Base-by-base conservation (phyloP, 2,888 invertebrate species). In the Tiliacea aurago region DNA sequence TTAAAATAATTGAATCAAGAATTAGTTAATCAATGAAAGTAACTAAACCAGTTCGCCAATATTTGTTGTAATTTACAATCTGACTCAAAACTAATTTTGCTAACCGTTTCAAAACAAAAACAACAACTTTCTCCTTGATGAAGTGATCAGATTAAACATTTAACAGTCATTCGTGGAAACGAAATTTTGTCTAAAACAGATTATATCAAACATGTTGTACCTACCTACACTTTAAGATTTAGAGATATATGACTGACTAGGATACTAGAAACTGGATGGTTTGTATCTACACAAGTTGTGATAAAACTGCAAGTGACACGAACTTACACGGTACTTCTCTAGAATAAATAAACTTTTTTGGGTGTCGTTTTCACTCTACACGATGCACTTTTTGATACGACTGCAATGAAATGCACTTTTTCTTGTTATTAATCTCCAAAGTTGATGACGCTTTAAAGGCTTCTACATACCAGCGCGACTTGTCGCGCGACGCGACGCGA, bases 101-200 rank as follows among this genome's bases (percentile, higher is more conserved):
- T n/a, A 66, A 65, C 4, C 49, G 20, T 75, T 80, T 45, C 37
- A 62, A 63, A 76, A 74, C 65, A 56, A n/a, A 73, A 75, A 73
- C 51, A 67, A 41, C n/a, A 67, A 79, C 84, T 84, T 84, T 84
- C 85, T 73, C 85, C 33, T 69, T 11, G n/a, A 28, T 33, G 28
- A 37, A 4, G 6, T 58, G 41, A 74, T 85, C 64, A 73, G 70
- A 85, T 79, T 72, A 66, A 59, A 70, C 43, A 61, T 20, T 75
- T 61, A 61, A 20, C 45, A 58, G 51, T 20, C 18, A 47, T 68
- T 61, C 59, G 56, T 62, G 59, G 41, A 79, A 70, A 69, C 20
- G n/a, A 15, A 62, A 43, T 64, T 65, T 56, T 53, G 59, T 83
- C 58, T 65, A n/a, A 33, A 53, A 55, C 47, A 70, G 85, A 78